Evolutionary conservation across 2,797 vertebrate species (phyloP).

Genomic region (Apodemus agrarius): DNA sequence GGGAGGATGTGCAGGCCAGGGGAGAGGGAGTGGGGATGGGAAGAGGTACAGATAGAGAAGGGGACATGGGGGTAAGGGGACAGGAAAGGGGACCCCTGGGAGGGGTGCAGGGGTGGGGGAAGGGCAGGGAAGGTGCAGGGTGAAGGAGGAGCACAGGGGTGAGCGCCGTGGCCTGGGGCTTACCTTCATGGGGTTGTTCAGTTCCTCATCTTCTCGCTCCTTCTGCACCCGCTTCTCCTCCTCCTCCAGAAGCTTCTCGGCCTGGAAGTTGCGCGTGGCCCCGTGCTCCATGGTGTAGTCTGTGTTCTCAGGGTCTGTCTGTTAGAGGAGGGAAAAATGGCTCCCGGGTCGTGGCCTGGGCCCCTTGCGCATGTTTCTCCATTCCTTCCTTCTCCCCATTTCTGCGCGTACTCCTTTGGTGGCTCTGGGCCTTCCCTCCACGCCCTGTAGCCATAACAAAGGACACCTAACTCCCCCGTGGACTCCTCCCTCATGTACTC

Average conservation of each 20-base stretch:
- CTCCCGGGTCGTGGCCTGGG: background rate
- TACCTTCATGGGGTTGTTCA: slow-evolving; percentile 99
- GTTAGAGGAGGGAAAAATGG: background rate
- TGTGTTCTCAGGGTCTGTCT: slow-evolving; percentile 98
- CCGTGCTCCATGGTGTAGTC: slow-evolving; percentile 98
- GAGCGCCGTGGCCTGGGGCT: background rate
- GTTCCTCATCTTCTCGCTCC: slow-evolving; percentile 97
- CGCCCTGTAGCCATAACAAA: too few relatives aligned
- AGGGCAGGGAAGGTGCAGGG: too few relatives aligned
- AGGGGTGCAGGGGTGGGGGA: background rate
- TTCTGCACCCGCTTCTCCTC: slow-evolving; percentile 94
- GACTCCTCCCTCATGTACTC: too few relatives aligned
- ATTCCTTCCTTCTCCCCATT: too few relatives aligned
- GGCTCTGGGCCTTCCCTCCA: background rate
- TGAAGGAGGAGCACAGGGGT: background rate
- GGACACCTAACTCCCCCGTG: fast-evolving
- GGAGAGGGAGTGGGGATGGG: background rate
- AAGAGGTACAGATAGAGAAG: too few relatives aligned
- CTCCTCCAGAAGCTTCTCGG: slow-evolving; percentile 97
- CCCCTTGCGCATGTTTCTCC: background rate
- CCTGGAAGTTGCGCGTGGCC: slow-evolving; percentile 97
- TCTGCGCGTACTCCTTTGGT: background rate
- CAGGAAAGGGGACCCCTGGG: background rate
- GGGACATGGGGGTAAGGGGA: background rate
- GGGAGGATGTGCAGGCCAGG: too few relatives aligned